phyloP scores from a whole-genome alignment of 2,797 vertebrate genomes.

The Fistularia tabacaria region DNA sequence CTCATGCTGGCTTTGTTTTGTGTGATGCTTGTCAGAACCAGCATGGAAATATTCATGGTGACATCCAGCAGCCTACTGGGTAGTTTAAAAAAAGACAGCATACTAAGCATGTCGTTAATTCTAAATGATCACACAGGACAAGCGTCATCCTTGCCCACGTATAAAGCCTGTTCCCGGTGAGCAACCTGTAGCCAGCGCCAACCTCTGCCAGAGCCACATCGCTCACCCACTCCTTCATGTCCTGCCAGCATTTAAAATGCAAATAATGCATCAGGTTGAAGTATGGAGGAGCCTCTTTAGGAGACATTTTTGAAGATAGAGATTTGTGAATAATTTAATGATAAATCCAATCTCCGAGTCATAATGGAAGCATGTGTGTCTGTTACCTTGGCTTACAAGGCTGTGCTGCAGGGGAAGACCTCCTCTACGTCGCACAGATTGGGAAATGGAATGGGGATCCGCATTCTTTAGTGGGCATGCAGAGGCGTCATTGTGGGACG shows the following conservation, averaged over 20 bases:
- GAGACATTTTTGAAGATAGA: slow-evolving; percentile 43
- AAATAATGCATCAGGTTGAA: slow-evolving; percentile 39
- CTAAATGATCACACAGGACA: slow-evolving; percentile 19
- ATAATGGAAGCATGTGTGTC: slow-evolving; percentile 26
- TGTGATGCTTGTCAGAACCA: slow-evolving; percentile 19
- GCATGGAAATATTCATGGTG: slow-evolving; percentile 20
- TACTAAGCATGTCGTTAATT: slow-evolving; percentile 7
- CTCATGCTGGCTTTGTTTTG: slow-evolving; percentile 8
- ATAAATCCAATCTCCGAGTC: slow-evolving; percentile 51
- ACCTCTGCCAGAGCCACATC: slow-evolving; percentile 13
- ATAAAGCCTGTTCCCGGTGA: slow-evolving; percentile 9
- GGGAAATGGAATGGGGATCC: slow-evolving; percentile 42
- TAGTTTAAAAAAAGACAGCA: slow-evolving; percentile 17
- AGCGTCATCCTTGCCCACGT: slow-evolving; percentile 10
- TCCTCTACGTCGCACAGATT: slow-evolving; percentile 37
- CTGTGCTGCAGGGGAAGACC: slow-evolving; percentile 33
- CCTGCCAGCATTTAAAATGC: slow-evolving; percentile 38
- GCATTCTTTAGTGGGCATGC: slow-evolving; percentile 50
- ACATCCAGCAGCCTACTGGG: slow-evolving; percentile 23
- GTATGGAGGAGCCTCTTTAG: slow-evolving; percentile 39
- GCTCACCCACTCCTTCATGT: slow-evolving; percentile 2
- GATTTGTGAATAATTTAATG: slow-evolving; percentile 66
- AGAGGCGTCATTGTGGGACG: slow-evolving; percentile 34
- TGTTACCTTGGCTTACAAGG: slow-evolving; percentile 42
- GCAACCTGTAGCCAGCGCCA: slow-evolving; percentile 18